Evolutionary conservation across 2,113 vertebrate species (phyloP), one percentile per base, ranked within the genome.

Genomic region (Dipodomys ordii): DNA sequence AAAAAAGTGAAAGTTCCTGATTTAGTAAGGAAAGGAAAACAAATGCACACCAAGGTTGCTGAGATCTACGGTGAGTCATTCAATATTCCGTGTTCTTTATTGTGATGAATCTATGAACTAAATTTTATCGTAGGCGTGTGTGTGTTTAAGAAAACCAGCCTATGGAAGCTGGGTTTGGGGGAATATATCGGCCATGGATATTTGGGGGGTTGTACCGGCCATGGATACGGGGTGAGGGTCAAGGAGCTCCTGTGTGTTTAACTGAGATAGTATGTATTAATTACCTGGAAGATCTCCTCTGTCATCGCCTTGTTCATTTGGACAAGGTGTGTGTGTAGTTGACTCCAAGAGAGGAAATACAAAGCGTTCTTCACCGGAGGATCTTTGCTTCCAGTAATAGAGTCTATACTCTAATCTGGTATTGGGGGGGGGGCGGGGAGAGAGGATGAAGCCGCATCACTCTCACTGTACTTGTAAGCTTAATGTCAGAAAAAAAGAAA

Each of bases 391-490:
- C 69, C 72, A 7, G 68, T 72, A n/a, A 87, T 7, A 80, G 83
- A 85, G 3, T 44, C 62, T 27, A 46, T 49, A 69, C 3, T 6
- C 72, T 39, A 73, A 64, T 71, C 67, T 74, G 28, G 7, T 49
- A 12, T 76, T 67, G 12, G 15, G 53, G 0, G 53, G 12, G 16
- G 16, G 53, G 53, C 0, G 3, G 49, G 49, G 7, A 12, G 49
- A 2, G 15, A 57, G 15, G 53, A 4, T 81, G 64, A 83, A 94
- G 32, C 46, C 39, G 44, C 39, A 73, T 88, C 72, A 69, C 68
- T 94, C 88, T 94, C 30, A 5, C 72, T 68, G 5, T 91, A 65
- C 39, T 77, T 92, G 39, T 0, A 88, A 92, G 60, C 77, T 68
- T 91, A 87, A 81, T 64, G 53, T 78, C n/a, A 53, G 69, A 39